Percentiles rank a stretch among this genome's conserved stretches.
Conservation (phyloP, 2,797 vertebrate species). For the Corythornis leucogaster region DNA sequence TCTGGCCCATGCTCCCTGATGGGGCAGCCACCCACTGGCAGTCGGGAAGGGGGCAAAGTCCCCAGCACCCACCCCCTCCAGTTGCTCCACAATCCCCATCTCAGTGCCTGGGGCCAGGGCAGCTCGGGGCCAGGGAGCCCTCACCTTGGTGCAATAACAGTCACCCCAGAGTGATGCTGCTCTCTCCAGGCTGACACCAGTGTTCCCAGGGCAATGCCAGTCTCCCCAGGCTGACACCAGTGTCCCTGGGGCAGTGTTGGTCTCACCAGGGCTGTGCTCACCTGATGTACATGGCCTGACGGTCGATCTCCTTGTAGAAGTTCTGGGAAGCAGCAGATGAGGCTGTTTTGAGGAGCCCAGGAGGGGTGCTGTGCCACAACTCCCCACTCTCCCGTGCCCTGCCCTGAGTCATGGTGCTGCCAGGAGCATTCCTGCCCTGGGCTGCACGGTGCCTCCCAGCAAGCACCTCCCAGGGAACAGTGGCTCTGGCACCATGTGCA, state of each 20-base stretch:
- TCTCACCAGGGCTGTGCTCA: background rate
- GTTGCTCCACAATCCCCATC: accelerated
- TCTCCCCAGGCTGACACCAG: accelerated
- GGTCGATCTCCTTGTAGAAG: conserved; percentile 72
- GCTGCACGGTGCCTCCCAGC: background rate
- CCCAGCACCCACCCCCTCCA: background rate
- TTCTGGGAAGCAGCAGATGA: conserved; percentile 18
- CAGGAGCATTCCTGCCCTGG: accelerated
- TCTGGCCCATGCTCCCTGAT: accelerated
- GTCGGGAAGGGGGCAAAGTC: background rate
- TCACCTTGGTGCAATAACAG: accelerated
- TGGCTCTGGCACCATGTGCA: accelerated
- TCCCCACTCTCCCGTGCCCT: accelerated
- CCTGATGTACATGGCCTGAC: conserved; percentile 74
- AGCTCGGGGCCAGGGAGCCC: accelerated
- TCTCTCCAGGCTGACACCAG: accelerated
- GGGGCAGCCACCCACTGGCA: background rate
- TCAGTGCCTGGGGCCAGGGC: background rate
- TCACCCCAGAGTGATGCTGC: too few species aligned
- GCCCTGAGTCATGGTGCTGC: background rate
- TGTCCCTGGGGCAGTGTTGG: accelerated
- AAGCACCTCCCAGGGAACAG: background rate
- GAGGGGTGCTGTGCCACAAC: accelerated
- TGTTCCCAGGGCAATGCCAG: accelerated
- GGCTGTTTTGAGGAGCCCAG: background rate